Evolutionary conservation across 2,888 invertebrate species (phyloP), one percentile per base, ranked within the genome.

Genomic region (Sesamia inferens): DNA sequence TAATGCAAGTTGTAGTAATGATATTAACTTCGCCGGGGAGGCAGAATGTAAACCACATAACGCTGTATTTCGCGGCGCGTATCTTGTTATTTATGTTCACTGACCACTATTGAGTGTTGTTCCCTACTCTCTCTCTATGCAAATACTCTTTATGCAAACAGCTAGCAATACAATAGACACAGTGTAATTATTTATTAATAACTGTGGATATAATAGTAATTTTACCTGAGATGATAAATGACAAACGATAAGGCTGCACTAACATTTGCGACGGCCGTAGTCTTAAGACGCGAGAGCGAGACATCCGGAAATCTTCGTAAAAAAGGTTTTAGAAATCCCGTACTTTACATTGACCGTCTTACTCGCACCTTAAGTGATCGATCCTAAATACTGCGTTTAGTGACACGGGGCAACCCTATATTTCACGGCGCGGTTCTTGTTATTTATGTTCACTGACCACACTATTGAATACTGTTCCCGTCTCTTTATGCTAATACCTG

Each of bases 141-240:
- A n/a, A n/a, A n/a, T n/a, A n/a, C n/a, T n/a, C 78, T 84, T 82
- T 79, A 82, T 84, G 84, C 71, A 71, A 85, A 82, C 82, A 76
- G 59, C 59, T 74, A 66, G 62, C 68, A 72, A 68, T 71, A 68
- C 73, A 82, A 83, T 71, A 58, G 68, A 71, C 59, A 74, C 22
- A 65, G 65, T 73, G 71, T 77, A 66, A 76, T 74, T 81, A 71
- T 77, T 84, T 79, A 79, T 74, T 82, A 79, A 19, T n/a, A 76
- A 24, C 58, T 44, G 4, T 3, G n/a, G 11, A 48, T 42, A 58
- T 42, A 70, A 58, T 24, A 39, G 2, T 31, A 24, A 48, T 51
- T 71, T 59, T 4, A 51, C 19, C 8, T 8, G n/a, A 39, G 22
- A 24, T 48, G 14, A 57, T 47, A n/a, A n/a, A n/a, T n/a, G n/a